phyloP scores from a whole-genome alignment of 1,140 invertebrate species.

The Calliphora vicina region DNA sequence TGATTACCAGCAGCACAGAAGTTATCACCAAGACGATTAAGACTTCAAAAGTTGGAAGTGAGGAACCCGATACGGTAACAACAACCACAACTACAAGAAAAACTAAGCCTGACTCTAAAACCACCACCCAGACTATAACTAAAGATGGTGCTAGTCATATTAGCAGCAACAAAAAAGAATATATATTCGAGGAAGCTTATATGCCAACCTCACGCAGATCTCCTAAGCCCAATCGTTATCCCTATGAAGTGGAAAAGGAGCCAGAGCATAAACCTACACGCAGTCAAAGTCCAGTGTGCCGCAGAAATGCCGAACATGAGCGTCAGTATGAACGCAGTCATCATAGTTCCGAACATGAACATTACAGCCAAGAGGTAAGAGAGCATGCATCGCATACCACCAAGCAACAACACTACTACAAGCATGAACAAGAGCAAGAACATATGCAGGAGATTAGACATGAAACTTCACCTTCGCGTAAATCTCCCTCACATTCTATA shows the following conservation, averaged over 20 bases:
- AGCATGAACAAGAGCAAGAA: neutral
- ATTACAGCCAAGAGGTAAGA: neutral
- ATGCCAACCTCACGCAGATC: neutral
- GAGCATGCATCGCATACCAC: neutral
- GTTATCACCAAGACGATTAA: conserved; percentile 19
- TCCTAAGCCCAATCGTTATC: neutral
- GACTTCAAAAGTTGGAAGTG: neutral
- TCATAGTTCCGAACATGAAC: neutral
- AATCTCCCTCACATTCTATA: neutral
- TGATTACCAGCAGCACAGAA: conserved; percentile 17
- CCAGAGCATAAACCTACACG: neutral
- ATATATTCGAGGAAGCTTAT: neutral
- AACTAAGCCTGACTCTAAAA: neutral
- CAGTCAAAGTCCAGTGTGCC: neutral
- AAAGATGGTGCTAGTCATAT: neutral
- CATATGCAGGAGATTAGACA: neutral
- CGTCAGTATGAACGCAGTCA: neutral
- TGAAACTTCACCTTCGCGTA: neutral
- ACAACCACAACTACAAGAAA: neutral
- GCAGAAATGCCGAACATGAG: neutral
- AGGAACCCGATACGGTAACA: neutral
- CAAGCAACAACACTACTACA: neutral
- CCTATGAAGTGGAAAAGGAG: neutral
- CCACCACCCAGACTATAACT: neutral
- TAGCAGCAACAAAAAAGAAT: neutral